Conservation (phyloP, 2,113 vertebrate species). For the Conger conger region DNA sequence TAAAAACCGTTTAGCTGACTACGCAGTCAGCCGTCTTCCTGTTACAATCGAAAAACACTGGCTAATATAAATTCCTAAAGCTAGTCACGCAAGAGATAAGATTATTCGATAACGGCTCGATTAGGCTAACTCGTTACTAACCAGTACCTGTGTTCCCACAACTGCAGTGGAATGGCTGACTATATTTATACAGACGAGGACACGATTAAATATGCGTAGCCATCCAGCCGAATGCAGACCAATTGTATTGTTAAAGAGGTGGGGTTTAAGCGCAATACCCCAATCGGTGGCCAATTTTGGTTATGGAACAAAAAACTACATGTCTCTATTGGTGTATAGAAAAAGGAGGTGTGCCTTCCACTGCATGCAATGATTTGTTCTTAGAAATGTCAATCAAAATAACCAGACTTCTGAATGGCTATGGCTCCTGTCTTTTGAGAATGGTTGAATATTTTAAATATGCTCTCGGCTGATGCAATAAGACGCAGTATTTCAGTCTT, state of each 20-base stretch:
- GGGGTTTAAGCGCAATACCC: not conserved
- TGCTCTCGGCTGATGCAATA: conserved; percentile 68
- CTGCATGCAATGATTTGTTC: not conserved
- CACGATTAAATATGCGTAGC: not conserved
- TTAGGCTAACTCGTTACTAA: no score
- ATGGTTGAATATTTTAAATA: not conserved
- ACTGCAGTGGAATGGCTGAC: not conserved
- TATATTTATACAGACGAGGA: not conserved
- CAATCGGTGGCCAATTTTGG: conserved; percentile 36
- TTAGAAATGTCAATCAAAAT: conserved; percentile 19
- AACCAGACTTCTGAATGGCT: conserved; percentile 38
- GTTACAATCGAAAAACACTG: not conserved
- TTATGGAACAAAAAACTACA: not conserved
- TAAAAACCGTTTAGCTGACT: conserved; percentile 35
- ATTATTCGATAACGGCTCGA: no score
- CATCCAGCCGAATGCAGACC: conserved; percentile 23
- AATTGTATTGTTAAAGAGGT: conserved; percentile 38
- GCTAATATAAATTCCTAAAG: not conserved
- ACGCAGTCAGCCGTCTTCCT: not conserved
- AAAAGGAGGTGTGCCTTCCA: not conserved
- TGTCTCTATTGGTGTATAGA: conserved; percentile 24
- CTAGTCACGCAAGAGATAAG: not conserved
- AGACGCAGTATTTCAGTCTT: conserved; percentile 20
- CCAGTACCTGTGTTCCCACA: no score
- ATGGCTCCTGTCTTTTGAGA: not conserved